Percentiles rank a stretch among this genome's conserved stretches.
Conservation (phyloP, 2,888 invertebrate genomes). For the Cosmia trapezina region DNA sequence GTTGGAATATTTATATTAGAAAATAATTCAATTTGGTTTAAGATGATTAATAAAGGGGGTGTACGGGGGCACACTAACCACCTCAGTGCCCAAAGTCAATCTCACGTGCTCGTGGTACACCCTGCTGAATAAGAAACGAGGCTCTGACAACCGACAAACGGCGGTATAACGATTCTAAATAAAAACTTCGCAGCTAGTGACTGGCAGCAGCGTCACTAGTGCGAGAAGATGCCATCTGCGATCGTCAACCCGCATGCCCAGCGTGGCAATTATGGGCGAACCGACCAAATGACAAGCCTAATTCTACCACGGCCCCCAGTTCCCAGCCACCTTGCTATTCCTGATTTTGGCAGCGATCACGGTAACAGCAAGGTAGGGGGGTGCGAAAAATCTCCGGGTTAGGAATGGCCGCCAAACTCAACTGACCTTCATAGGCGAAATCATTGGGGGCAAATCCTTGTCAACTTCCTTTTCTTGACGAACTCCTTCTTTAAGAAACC, state of each 20-base stretch:
- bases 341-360: not conserved
- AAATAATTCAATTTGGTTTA: conserved; percentile 23
- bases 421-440: not conserved
- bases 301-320: not conserved
- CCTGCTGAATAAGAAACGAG: no score
- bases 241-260: not conserved
- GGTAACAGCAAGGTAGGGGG: not conserved
- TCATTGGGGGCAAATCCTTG: no score
- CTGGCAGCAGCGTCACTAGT: no score
- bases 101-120: no score
- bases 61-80: no score
- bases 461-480: no score
- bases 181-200: no score
- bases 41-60: not conserved
- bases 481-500: no score
- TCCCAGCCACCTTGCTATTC: not conserved
- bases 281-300: not conserved
- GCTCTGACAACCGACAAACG: no score
- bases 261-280: not conserved
- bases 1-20: conserved; percentile 57
- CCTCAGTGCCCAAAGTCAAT: no score
- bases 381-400: not conserved
- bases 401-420: not conserved
- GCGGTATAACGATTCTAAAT: no score
- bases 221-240: no score